Conservation (phyloP, 2,113 vertebrate genomes). For the Cyphotilapia sp. region DNA sequence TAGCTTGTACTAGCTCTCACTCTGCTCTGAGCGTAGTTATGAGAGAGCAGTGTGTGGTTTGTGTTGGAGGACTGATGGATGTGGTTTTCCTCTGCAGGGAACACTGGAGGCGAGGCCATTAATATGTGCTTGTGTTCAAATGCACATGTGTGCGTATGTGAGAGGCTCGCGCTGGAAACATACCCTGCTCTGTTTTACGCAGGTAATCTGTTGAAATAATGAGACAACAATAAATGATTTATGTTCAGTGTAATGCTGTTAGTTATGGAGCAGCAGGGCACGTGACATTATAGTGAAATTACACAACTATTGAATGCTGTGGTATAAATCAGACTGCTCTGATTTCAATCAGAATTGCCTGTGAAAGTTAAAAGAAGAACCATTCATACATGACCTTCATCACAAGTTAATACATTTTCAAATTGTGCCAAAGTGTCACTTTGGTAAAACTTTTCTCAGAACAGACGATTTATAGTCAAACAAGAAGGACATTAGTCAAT, state of each 20-base stretch:
- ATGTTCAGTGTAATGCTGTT: neutral
- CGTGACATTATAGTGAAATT: neutral
- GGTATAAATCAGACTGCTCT: neutral
- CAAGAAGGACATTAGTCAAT: fast-evolving
- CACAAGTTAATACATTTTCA: neutral
- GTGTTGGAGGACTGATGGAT: constrained; percentile 47
- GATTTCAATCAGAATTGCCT: neutral
- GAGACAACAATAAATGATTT: constrained; percentile 10
- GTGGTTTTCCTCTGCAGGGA: constrained; percentile 60
- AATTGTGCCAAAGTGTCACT: neutral
- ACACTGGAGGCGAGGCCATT: constrained; percentile 46
- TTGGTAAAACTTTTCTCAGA: neutral
- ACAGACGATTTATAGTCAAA: neutral
- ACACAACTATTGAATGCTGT: neutral
- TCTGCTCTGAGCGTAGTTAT: neutral
- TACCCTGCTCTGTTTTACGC: neutral
- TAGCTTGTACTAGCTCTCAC: neutral
- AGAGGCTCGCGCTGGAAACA: neutral
- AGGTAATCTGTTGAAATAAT: constrained; percentile 4
- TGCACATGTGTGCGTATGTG: neutral
- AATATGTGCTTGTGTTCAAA: neutral
- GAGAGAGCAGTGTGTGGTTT: constrained; percentile 42
- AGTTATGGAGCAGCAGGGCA: neutral
- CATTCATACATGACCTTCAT: neutral
- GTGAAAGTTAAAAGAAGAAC: neutral